Evolutionary conservation across 2,797 vertebrate species (phyloP).

Genomic region (Pygocentrus nattereri): DNA sequence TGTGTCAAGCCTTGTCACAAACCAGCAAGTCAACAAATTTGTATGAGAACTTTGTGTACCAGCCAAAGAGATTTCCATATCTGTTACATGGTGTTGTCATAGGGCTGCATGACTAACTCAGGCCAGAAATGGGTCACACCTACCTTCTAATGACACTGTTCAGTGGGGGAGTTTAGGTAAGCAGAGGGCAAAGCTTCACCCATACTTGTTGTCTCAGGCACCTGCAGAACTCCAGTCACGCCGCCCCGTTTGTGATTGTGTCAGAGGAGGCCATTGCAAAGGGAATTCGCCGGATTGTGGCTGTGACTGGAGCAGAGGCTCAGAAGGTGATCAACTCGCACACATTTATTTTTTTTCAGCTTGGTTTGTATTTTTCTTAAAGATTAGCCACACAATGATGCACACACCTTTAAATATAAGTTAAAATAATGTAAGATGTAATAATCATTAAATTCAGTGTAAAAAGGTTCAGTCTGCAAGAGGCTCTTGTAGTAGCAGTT

Average conservation of each 20-base stretch:
- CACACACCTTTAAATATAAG: background rate
- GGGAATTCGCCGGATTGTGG: constrained; percentile 96
- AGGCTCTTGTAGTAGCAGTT: background rate
- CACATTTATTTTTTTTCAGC: background rate
- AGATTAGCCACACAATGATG: background rate
- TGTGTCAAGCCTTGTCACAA: background rate
- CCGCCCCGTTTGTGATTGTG: constrained; percentile 91
- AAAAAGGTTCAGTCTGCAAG: background rate
- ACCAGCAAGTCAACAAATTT: background rate
- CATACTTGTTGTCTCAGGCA: constrained; percentile 78
- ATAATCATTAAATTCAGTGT: background rate
- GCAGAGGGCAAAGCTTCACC: background rate
- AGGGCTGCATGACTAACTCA: background rate
- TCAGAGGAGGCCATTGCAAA: constrained; percentile 98
- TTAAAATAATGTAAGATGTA: background rate
- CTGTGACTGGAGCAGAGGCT: constrained; percentile 91
- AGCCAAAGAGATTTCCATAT: background rate
- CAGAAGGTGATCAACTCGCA: constrained; percentile 86
- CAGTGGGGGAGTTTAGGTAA: background rate
- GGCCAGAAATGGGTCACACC: background rate
- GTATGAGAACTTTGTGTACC: background rate
- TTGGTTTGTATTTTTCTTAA: background rate
- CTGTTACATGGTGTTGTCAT: background rate
- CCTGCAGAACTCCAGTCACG: constrained; percentile 90
- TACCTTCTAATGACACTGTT: background rate